A percentile compares a stretch with the other conserved stretches of the same genome.
phyloP scores from a whole-genome alignment of 2,797 vertebrate species.

The Threskiornis aethiopicus region DNA sequence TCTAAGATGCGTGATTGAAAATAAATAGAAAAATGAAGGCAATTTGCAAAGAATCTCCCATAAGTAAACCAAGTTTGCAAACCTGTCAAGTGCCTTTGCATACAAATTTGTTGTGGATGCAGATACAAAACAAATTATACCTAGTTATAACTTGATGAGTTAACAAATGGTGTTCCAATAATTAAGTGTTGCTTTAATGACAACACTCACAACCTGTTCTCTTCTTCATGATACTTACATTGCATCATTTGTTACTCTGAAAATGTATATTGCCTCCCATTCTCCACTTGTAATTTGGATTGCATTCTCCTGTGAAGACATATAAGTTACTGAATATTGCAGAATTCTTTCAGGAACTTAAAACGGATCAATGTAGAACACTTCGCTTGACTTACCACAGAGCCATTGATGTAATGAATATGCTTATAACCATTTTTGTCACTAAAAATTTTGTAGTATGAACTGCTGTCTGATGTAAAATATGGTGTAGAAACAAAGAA shows the following conservation, averaged over 20 bases:
- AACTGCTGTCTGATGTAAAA: constrained; percentile 87
- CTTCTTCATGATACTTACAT: constrained; percentile 82
- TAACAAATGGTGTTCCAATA: background rate
- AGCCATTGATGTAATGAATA: constrained; percentile 87
- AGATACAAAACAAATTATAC: background rate
- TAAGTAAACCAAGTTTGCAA: background rate
- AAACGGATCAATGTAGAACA: constrained; percentile 12
- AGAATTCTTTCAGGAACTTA: constrained; percentile 61
- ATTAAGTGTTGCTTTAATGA: background rate
- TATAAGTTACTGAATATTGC: constrained; percentile 55
- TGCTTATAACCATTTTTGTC: constrained; percentile 92
- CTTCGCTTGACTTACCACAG: constrained; percentile 76
- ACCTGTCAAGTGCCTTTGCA: background rate
- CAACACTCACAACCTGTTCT: background rate
- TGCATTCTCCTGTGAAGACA: constrained; percentile 83
- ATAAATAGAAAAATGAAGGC: background rate
- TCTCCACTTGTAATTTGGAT: constrained; percentile 89
- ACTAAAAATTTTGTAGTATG: constrained; percentile 97
- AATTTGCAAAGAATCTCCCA: constrained; percentile 1
- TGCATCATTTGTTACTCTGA: constrained; percentile 88
- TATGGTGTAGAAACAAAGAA: constrained; percentile 86
- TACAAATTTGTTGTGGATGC: background rate
- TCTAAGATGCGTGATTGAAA: background rate
- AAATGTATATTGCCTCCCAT: constrained; percentile 96
- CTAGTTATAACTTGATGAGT: background rate